A percentile compares a stretch with the other conserved stretches of the same genome.
phyloP scores from a whole-genome alignment of 2,797 vertebrate species.

The Hapalemur alaotrensis region DNA sequence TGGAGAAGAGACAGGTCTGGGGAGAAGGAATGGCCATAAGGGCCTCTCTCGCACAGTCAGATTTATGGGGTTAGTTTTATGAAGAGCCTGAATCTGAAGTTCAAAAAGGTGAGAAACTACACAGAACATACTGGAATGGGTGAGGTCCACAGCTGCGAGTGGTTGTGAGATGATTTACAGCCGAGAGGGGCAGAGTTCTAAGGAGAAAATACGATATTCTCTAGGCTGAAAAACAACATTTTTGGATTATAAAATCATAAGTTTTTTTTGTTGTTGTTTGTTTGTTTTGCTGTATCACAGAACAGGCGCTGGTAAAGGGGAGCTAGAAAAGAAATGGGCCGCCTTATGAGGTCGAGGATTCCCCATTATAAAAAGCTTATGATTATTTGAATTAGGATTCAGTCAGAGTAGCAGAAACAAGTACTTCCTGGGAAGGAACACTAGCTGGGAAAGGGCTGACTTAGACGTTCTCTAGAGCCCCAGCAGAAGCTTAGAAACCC shows the following conservation, averaged over 20 bases:
- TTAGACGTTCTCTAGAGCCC: background rate
- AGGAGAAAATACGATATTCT: background rate
- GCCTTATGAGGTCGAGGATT: background rate
- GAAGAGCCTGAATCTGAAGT: background rate
- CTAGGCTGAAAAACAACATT: background rate
- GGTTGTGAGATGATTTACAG: background rate
- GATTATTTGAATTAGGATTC: background rate
- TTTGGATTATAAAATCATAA: background rate
- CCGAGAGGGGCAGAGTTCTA: background rate
- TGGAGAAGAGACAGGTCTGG: background rate
- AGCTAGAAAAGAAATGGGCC: background rate
- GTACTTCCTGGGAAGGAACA: background rate
- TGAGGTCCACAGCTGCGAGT: background rate
- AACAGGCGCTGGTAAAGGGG: background rate
- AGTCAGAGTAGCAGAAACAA: background rate
- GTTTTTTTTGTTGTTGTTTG: background rate
- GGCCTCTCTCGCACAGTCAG: background rate
- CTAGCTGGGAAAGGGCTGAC: background rate
- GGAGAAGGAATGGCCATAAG: background rate
- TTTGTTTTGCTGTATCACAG: background rate
- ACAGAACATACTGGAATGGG: background rate
- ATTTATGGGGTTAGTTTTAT: background rate
- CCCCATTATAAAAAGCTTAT: background rate
- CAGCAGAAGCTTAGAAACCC: background rate
- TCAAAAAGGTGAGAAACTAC: background rate